These are phyloP conservation scores for Drosophila meridionalis DNA, from an alignment of 2,888 invertebrate genomes.

Conservation along the genomic window DNA sequence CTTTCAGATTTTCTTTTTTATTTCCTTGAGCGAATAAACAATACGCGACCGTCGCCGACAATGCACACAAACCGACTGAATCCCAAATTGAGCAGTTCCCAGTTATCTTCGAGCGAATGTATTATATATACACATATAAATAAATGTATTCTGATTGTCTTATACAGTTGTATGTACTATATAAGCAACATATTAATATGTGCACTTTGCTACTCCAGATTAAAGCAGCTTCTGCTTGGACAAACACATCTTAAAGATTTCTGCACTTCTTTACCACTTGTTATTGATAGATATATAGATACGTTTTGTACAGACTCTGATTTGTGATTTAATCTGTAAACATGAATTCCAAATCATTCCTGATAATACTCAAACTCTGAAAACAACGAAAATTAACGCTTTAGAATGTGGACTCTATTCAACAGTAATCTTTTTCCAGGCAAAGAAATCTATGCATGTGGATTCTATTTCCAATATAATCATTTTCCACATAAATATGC, in stretches of 20 bases:
- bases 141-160: constrained; percentile 40
- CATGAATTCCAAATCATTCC: background rate
- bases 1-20: constrained; percentile 46
- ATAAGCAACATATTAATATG: constrained; percentile 13
- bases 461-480: background rate
- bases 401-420: too few species aligned
- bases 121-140: constrained; percentile 29
- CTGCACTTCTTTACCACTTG: background rate
- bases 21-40: constrained; percentile 20
- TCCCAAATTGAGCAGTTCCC: constrained; percentile 25
- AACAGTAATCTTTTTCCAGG: too few species aligned
- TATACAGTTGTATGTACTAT: constrained; percentile 23
- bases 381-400: too few species aligned
- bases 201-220: constrained; percentile 50
- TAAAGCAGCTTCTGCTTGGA: constrained; percentile 19
- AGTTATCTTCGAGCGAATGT: constrained; percentile 39
- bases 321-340: too few species aligned
- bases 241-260: constrained; percentile 8
- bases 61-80: constrained; percentile 55
- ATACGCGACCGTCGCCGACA: constrained; percentile 50
- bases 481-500: background rate
- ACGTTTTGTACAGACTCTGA: too few species aligned
- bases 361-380: background rate
- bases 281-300: background rate
- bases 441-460: too few species aligned